phyloP scores from a whole-genome alignment of 2,113 vertebrate genomes.

The Illadopsis cleaveri region DNA sequence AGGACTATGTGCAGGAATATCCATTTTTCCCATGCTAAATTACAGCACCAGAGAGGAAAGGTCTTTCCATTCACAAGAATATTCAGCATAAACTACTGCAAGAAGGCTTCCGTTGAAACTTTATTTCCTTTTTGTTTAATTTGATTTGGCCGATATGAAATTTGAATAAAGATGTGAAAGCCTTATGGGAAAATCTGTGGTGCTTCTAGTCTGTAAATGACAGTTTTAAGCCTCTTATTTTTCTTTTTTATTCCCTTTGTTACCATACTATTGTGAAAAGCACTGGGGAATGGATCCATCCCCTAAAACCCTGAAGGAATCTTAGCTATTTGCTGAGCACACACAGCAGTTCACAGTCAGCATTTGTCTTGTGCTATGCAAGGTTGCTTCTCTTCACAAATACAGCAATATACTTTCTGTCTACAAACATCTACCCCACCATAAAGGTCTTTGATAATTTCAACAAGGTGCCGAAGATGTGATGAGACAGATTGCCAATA shows the following conservation, averaged over 20 bases:
- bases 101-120: background rate
- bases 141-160: background rate
- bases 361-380: background rate
- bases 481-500: slow-evolving; percentile 15
- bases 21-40: background rate
- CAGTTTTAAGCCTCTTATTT: slow-evolving; percentile 3
- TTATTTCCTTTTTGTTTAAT: background rate
- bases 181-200: background rate
- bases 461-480: background rate
- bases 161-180: background rate
- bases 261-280: background rate
- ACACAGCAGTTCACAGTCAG: background rate
- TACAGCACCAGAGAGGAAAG: background rate
- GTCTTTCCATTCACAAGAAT: background rate
- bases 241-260: background rate
- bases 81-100: background rate
- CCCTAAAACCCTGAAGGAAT: slow-evolving; percentile 3
- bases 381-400: background rate
- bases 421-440: background rate
- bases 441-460: background rate
- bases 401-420: background rate
- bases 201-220: background rate
- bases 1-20: background rate
- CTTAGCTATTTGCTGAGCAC: slow-evolving; percentile 5
- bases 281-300: background rate